Conservation (phyloP, 1,140 invertebrate species). For the Drosophila ficusphila region DNA sequence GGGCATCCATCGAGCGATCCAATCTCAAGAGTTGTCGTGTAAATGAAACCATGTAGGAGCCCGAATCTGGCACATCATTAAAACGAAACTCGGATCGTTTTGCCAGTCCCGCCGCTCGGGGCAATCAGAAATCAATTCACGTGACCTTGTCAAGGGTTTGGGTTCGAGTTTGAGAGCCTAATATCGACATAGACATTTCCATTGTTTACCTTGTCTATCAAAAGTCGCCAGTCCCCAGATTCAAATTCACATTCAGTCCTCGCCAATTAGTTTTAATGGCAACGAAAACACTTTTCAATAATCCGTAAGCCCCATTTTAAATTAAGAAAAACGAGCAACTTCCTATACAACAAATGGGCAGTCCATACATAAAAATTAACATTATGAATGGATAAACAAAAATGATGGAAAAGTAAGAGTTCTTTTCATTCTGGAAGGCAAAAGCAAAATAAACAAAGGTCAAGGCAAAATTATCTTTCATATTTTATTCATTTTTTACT, state of each 20-base stretch:
- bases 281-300: conserved; percentile 41
- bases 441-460: not conserved
- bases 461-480: too few relatives aligned
- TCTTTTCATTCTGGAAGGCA: too few relatives aligned
- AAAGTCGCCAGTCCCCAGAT: conserved; percentile 12
- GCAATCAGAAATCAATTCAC: conserved; percentile 46
- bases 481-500: too few relatives aligned
- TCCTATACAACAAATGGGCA: conserved; percentile 29
- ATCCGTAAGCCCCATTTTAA: conserved; percentile 36
- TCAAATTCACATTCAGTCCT: conserved; percentile 28
- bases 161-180: not conserved
- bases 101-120: conserved; percentile 35
- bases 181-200: conserved; percentile 38
- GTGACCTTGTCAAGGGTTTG: conserved; percentile 67
- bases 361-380: conserved; percentile 37
- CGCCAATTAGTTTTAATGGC: conserved; percentile 69
- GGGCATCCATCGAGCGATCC: conserved; percentile 43
- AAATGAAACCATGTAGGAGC: conserved; percentile 60
- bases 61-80: conserved; percentile 69
- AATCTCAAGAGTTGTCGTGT: conserved; percentile 51
- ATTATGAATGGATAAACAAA: conserved; percentile 36
- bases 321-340: conserved; percentile 20
- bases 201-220: conserved; percentile 51
- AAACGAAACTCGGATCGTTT: conserved; percentile 49
- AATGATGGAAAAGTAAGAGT: too few relatives aligned